Evolutionary conservation across 2,888 invertebrate species (phyloP), one percentile per base, ranked within the genome.

Genomic region (Orchesella flavescens): DNA sequence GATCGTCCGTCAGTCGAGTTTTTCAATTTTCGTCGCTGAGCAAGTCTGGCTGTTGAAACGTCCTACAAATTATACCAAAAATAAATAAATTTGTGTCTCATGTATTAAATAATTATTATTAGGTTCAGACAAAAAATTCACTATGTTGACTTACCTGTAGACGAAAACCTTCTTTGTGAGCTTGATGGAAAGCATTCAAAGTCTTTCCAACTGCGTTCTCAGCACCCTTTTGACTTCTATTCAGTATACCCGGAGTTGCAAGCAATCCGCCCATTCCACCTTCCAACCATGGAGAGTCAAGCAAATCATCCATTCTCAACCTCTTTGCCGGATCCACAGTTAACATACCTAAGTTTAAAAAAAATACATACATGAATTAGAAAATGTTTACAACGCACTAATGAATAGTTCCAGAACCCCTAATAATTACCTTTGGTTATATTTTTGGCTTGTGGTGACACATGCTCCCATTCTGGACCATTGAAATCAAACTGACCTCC

Each of bases 401-500:
- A 57, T 65, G 49, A 15, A 43, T n/a, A 65, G 2, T n/a, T 65
- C 24, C 44, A 44, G 9, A 44, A 44, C 7, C 7, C 44, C 12
- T 7, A 9, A 55, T n/a, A 59, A 17, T 57, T 86, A 91, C 92
- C 92, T 87, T 92, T 91, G 12, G 95, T 94, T 0, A 97, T 92
- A 21, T 93, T 91, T 90, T 95, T 96, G 63, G 95, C 96, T 83
- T 93, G 93, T 0, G 90, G 89, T 0, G 96, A 95, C 17, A 97
- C 93, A 65, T 92, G 91, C 0, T 91, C 91, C 96, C 97, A 97
- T 2, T 93, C 93, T 13, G 91, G 89, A 86, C 93, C 93, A 73
- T 93, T 93, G 91, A 97, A 95, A 85, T 93, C 93, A 89, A 97
- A 95, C 86, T 94, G 93, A 2, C 96, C 97, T 3, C 92, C 92